phyloP scores from a whole-genome alignment of 2,888 invertebrate genomes.

The Itoplectis maculator region DNA sequence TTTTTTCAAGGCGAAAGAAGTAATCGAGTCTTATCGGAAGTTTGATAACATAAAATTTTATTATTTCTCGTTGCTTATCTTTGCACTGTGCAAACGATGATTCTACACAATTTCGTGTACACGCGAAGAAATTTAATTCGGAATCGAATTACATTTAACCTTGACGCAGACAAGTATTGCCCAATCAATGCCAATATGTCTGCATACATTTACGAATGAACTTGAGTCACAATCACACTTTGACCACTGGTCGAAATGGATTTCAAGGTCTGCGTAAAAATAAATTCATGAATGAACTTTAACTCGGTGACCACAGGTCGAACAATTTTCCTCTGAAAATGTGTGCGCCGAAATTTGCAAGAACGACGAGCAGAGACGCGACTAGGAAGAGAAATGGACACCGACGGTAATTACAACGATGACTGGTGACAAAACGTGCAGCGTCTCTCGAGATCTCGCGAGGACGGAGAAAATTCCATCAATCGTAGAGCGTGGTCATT shows the following conservation, averaged over 20 bases:
- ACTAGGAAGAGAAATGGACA: background rate
- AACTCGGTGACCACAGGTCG: constrained; percentile 32
- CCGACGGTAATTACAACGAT: constrained; percentile 61
- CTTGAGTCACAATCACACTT: no score
- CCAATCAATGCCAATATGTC: no score
- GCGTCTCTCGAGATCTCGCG: constrained; percentile 54
- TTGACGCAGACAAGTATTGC: background rate
- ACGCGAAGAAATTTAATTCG: no score
- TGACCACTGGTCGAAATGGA: no score
- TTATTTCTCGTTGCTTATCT: no score
- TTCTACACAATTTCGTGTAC: background rate
- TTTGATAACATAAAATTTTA: no score
- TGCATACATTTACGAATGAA: no score
- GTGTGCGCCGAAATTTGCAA: background rate
- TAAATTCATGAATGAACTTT: constrained; percentile 55
- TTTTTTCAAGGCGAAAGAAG: background rate
- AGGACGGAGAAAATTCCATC: constrained; percentile 50
- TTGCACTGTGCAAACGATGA: no score
- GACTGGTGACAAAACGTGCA: constrained; percentile 65
- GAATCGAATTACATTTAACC: no score
- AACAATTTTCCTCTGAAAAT: constrained; percentile 43
- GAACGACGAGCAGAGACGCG: constrained; percentile 22
- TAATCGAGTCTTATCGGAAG: background rate
- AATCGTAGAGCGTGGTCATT: constrained; percentile 58
- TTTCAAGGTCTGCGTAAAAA: no score